Conservation (phyloP, 2,888 invertebrate species). For the Calliphora vomitoria region DNA sequence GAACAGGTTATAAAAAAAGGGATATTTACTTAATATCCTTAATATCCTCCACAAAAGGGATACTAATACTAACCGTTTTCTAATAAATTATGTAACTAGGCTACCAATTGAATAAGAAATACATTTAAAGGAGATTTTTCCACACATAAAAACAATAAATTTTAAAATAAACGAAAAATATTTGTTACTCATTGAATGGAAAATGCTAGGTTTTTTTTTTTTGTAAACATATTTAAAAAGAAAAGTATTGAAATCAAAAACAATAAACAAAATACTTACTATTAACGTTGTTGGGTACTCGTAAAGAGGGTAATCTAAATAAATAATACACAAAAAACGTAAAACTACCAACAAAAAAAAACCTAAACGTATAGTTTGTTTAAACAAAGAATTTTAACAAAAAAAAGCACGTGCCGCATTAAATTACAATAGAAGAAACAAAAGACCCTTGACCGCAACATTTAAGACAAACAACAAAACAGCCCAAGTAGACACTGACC, state of each 20-base stretch:
- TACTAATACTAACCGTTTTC: constrained; percentile 3
- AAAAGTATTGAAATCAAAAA: constrained; percentile 6
- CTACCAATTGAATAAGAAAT: constrained; percentile 31
- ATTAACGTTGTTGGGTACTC: background rate
- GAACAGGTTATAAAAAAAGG: constrained; percentile 17
- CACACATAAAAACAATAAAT: constrained; percentile 1
- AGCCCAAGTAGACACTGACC: background rate
- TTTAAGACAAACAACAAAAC: constrained; percentile 36
- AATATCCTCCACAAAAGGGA: background rate
- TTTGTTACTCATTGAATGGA: background rate
- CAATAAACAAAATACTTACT: background rate
- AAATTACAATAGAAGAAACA: constrained; percentile 50
- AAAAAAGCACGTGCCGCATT: constrained; percentile 67
- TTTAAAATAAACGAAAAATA: background rate
- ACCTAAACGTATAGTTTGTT: background rate
- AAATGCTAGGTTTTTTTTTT: background rate
- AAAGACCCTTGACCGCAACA: constrained; percentile 60
- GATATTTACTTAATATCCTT: constrained; percentile 2
- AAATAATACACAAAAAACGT: constrained; percentile 1
- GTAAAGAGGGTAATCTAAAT: constrained; percentile 10
- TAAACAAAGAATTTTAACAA: constrained; percentile 24
- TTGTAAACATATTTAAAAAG: constrained; percentile 4
- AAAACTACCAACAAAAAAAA: background rate
- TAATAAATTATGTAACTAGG: constrained; percentile 34
- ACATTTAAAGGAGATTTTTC: constrained; percentile 2